Conservation (phyloP, 2,888 invertebrate species). For the Hanleya hanleyi region DNA sequence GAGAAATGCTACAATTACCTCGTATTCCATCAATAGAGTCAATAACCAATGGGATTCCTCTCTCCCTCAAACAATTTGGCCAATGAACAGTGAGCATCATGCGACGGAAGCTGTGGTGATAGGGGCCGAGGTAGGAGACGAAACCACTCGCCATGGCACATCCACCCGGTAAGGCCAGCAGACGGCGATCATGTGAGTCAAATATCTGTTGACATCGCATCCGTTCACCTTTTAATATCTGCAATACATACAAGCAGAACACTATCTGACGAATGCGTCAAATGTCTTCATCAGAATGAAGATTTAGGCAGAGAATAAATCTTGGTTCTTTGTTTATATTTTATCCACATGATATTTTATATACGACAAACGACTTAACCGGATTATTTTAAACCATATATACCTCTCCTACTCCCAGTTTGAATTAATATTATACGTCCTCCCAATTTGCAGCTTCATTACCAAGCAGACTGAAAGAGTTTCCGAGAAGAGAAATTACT, state of each 20-base stretch:
- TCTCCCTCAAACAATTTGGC: slow-evolving; percentile 71
- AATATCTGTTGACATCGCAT: slow-evolving; percentile 68
- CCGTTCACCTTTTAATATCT: slow-evolving; percentile 49
- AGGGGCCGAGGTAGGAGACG: slow-evolving; percentile 70
- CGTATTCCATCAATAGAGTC: slow-evolving; percentile 68
- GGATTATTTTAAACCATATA: too few relatives aligned
- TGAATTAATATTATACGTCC: too few relatives aligned
- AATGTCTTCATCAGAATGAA: background rate
- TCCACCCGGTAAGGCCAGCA: slow-evolving; percentile 65
- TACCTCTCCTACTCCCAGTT: too few relatives aligned
- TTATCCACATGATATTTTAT: too few relatives aligned
- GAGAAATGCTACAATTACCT: too few relatives aligned
- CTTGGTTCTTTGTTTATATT: too few relatives aligned
- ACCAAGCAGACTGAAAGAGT: too few relatives aligned
- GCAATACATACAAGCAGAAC: background rate
- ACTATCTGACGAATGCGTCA: background rate
- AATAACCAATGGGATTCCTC: slow-evolving; percentile 70
- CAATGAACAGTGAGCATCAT: slow-evolving; percentile 71
- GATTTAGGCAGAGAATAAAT: too few relatives aligned
- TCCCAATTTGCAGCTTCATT: too few relatives aligned
- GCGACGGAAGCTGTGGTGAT: slow-evolving; percentile 70
- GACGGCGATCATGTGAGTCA: slow-evolving; percentile 52
- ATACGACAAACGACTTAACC: too few relatives aligned
- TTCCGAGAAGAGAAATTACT: too few relatives aligned
- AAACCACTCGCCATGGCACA: slow-evolving; percentile 70